These are phyloP conservation scores for Malurus leucopterus DNA, from an alignment of 2,797 vertebrate species.

Conservation along the genomic window DNA sequence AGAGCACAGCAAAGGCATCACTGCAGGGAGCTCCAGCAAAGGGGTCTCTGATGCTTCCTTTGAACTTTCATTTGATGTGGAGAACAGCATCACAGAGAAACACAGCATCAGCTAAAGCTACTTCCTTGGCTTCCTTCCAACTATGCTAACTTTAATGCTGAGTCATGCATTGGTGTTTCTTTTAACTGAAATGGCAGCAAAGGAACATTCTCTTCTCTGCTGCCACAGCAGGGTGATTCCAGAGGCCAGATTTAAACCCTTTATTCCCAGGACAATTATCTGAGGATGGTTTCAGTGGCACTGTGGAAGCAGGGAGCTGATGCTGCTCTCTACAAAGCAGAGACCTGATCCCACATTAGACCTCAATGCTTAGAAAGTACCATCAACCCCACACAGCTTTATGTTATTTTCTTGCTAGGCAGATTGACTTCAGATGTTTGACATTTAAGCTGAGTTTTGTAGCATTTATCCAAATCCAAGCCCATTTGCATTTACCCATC, in stretches of 20 bases:
- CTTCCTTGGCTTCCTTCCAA: slow-evolving; percentile 3
- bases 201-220: neutral
- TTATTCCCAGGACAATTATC: neutral
- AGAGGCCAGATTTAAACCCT: neutral
- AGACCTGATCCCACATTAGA: neutral
- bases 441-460: neutral
- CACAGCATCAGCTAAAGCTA: neutral
- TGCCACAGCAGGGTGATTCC: neutral
- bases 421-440: neutral
- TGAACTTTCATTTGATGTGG: neutral
- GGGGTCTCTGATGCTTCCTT: neutral
- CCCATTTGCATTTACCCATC: neutral
- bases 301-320: neutral
- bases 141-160: neutral
- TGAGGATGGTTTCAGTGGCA: neutral
- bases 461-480: neutral
- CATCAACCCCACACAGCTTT: neutral
- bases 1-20: neutral
- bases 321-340: neutral
- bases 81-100: neutral
- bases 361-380: neutral
- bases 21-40: rapidly evolving
- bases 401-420: neutral
- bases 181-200: neutral
- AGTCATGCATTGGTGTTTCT: neutral